Percentiles rank a stretch among this genome's conserved stretches.
phyloP scores from a whole-genome alignment of 2,888 invertebrate genomes.

The Hanleya hanleyi region DNA sequence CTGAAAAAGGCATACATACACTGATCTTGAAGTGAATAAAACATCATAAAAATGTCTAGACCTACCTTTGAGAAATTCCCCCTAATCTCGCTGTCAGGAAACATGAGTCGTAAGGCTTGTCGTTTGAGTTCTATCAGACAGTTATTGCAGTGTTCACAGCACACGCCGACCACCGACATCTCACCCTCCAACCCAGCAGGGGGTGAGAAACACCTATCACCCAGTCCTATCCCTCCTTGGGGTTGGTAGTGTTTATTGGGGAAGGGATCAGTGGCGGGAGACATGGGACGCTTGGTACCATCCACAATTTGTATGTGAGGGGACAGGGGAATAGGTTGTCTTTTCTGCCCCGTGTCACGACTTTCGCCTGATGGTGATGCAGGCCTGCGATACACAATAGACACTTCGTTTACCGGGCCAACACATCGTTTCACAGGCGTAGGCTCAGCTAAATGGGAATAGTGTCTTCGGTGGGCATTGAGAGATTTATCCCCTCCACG shows the following conservation, averaged over 20 bases:
- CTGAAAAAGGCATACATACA: no score
- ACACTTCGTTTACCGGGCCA: constrained; percentile 46
- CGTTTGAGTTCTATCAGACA: constrained; percentile 62
- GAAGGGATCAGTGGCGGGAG: not conserved
- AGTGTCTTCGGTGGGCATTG: not conserved
- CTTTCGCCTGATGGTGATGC: constrained; percentile 35
- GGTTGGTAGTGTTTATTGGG: no score
- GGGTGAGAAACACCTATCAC: not conserved
- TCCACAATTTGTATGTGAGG: not conserved
- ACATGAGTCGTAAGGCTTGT: constrained; percentile 58
- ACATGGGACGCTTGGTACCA: not conserved
- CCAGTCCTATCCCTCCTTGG: not conserved
- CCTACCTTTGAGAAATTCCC: constrained; percentile 40
- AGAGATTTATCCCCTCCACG: not conserved
- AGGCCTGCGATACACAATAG: constrained; percentile 61
- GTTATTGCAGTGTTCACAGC: constrained; percentile 64
- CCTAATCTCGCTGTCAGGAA: constrained; percentile 47
- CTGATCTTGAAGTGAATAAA: no score
- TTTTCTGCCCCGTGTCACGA: constrained; percentile 5
- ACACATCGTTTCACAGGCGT: constrained; percentile 25
- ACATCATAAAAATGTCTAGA: no score
- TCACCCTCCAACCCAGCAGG: not conserved
- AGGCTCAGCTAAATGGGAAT: not conserved
- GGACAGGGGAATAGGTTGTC: constrained; percentile 7
- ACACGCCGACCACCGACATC: constrained; percentile 46